Evolutionary conservation across 1,140 invertebrate species (phyloP).

Genomic region (Diachasma alloeum): DNA sequence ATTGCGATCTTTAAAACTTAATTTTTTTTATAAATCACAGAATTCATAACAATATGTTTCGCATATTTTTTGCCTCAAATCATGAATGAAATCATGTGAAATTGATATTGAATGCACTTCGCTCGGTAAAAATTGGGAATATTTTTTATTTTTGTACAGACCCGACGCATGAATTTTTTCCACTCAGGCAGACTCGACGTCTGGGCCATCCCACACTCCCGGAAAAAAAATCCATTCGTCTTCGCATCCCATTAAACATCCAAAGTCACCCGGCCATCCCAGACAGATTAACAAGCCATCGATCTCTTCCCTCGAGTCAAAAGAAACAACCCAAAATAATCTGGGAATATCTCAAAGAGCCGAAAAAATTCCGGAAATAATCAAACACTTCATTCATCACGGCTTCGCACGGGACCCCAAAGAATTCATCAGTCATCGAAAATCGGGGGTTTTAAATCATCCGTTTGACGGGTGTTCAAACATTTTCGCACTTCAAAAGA

Average conservation of each 20-base stretch:
- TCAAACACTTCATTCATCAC: not conserved
- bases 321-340: not conserved
- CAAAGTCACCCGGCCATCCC: not conserved
- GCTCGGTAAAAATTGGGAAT: too few relatives aligned
- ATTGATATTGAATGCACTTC: too few relatives aligned
- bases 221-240: slow-evolving; percentile 3
- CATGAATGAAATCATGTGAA: too few relatives aligned
- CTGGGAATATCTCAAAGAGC: not conserved
- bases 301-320: not conserved
- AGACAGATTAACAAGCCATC: not conserved
- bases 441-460: too few relatives aligned
- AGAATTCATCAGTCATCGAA: not conserved
- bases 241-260: not conserved
- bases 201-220: not conserved
- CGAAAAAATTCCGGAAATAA: not conserved
- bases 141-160: too few relatives aligned
- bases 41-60: too few relatives aligned
- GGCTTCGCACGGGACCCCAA: not conserved
- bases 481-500: too few relatives aligned
- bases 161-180: not conserved
- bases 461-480: too few relatives aligned
- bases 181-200: not conserved
- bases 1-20: too few relatives aligned
- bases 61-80: too few relatives aligned
- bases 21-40: too few relatives aligned